Evolutionary conservation across 1,140 invertebrate genomes (phyloP).

Genomic region (Aphelenchoides avenae): DNA sequence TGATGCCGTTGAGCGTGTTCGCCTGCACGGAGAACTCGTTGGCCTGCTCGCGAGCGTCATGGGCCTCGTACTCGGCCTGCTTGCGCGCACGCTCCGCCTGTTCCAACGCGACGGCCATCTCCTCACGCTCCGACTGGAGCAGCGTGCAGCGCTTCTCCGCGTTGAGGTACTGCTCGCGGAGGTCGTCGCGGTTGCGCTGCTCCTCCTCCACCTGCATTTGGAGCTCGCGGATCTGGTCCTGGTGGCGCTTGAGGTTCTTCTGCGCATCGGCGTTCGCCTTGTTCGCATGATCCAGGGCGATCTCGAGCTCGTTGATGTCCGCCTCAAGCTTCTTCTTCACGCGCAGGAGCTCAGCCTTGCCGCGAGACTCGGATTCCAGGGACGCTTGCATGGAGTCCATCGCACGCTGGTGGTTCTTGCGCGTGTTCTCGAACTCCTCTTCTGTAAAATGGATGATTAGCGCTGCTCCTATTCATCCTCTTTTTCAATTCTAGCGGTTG

Average conservation of each 20-base stretch:
- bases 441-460: no score
- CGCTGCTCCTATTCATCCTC: no score
- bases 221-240: conserved; percentile 83
- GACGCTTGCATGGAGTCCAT: conserved; percentile 97
- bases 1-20: conserved; percentile 84
- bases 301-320: conserved; percentile 98
- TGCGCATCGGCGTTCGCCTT: conserved; percentile 95
- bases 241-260: conserved; percentile 91
- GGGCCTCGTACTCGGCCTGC: conserved; percentile 89
- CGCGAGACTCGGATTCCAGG: conserved; percentile 95
- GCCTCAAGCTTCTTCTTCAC: conserved; percentile 99
- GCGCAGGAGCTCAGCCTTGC: conserved; percentile 95
- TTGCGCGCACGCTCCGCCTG: conserved; percentile 73
- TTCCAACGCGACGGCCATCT: conserved; percentile 52
- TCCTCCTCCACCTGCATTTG: conserved; percentile 65
- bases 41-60: conserved; percentile 91
- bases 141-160: conserved; percentile 67
- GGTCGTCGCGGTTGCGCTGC: conserved; percentile 54
- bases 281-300: conserved; percentile 93
- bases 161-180: conserved; percentile 54
- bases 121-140: conserved; percentile 54
- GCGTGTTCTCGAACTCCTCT: conserved; percentile 98
- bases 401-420: conserved; percentile 97
- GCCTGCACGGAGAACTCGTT: conserved; percentile 87
- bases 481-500: no score